Percentiles rank a stretch among this genome's conserved stretches.
These are phyloP conservation scores for Nephrotoma appendiculata DNA, from an alignment of 2,888 invertebrate genomes.

Conservation along the genomic window DNA sequence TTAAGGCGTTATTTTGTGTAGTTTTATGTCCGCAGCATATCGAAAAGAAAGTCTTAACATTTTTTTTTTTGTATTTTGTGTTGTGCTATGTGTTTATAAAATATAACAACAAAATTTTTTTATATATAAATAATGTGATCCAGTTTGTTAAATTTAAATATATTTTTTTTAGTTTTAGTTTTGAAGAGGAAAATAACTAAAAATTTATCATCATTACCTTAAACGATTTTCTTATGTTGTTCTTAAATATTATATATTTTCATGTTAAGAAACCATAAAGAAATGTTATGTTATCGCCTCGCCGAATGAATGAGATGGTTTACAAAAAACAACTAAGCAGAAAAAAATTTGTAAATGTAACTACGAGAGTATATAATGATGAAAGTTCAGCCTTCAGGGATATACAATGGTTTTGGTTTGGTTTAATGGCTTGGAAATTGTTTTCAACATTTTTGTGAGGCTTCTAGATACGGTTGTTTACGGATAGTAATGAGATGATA, in stretches of 20 bases:
- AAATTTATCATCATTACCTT: background rate
- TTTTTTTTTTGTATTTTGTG: background rate
- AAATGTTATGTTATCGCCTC: background rate
- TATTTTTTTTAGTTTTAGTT: background rate
- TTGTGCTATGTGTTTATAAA: background rate
- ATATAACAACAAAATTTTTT: background rate
- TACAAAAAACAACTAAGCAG: background rate
- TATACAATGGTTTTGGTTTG: background rate
- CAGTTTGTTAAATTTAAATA: background rate
- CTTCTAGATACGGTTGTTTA: background rate
- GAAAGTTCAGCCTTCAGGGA: background rate
- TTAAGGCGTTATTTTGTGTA: background rate
- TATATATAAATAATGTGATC: background rate
- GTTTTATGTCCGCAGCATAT: background rate
- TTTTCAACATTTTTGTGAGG: background rate
- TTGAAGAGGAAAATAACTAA: background rate
- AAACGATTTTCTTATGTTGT: background rate
- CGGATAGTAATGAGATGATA: background rate
- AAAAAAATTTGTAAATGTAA: background rate
- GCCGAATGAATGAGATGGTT: background rate
- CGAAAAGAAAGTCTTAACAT: background rate
- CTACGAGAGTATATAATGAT: background rate
- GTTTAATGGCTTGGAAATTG: background rate
- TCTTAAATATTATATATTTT: background rate
- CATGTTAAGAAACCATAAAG: background rate